Conservation (phyloP, 2,797 vertebrate genomes). For the Gallinago nigripennis region DNA sequence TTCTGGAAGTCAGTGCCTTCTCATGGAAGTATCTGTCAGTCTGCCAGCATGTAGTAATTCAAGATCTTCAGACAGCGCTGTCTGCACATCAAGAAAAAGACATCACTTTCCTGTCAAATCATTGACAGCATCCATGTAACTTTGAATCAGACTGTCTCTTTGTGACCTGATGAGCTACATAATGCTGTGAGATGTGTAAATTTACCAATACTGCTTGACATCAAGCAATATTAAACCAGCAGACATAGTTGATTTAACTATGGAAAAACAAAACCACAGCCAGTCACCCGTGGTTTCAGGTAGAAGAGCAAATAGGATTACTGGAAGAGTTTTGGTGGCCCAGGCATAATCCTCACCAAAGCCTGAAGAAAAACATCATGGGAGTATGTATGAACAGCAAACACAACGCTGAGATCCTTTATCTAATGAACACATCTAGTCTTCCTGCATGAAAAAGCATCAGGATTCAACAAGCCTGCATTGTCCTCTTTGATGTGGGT, state of each 20-base stretch:
- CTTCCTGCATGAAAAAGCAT: neutral
- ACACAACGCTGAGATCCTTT: neutral
- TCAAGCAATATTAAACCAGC: neutral
- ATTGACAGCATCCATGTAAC: neutral
- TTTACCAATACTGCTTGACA: neutral
- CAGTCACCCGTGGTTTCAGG: neutral
- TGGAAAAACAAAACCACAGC: neutral
- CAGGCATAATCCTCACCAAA: neutral
- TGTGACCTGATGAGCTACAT: neutral
- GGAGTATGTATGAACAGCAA: neutral
- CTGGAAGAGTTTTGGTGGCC: neutral
- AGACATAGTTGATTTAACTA: neutral
- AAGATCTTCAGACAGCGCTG: neutral
- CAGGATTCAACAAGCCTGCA: neutral
- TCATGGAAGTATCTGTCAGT: neutral
- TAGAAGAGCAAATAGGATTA: neutral
- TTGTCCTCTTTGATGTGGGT: neutral
- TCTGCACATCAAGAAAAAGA: neutral
- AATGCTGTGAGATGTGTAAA: neutral
- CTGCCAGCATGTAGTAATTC: neutral
- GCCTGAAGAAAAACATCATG: neutral
- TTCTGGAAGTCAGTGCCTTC: neutral
- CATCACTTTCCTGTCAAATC: neutral
- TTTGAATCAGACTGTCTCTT: neutral
- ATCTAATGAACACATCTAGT: neutral